Base-by-base conservation (phyloP, 2,797 vertebrate genomes). In the Hydrocynus forskahlii region DNA sequence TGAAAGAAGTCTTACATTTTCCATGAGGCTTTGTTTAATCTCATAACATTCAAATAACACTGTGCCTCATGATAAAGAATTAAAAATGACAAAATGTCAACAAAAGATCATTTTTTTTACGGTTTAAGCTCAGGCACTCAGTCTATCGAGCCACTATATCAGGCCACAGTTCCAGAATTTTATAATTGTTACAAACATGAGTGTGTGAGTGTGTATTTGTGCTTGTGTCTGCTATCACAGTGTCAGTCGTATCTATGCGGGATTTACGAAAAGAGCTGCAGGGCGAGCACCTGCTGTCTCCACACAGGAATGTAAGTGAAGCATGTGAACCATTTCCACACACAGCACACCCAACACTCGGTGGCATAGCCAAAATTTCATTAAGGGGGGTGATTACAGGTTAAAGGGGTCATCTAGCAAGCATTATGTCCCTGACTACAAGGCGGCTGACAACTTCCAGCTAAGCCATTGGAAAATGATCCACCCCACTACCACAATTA, bases 251-350 rank as follows among this genome's bases (percentile, higher is more conserved):
- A 19, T 88, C 84, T 85, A 77, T 83, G 76, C 43, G 72, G 57
- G 45, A 68, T 59, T 55, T 29, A 81, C 75, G 76, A 66, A 87
- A 86, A 84, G 62, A 29, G 74, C 87, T 83, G 10, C 21, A 59
- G 80, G 87, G 78, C 63, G 50, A 73, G 79, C 86, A 89, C 86
- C 88, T 89, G 88, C 85, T 57, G 21, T 68, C 79, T 77, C 84
- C 64, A 71, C 62, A 74, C 67, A 6, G 38, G 45, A 38, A 75
- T 88, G 75, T 84, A 68, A 81, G 38, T 60, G 55, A 86, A 86
- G 68, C 75, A 74, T 74, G 78, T 78, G 29, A 77, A 82, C 14
- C n/a, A n/a, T 23, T 43, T 70, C 52, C 75, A 83, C 75, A 63
- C 72, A 71, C 60, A 63, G 35, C 23, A 43, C 40, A 43, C 4